phyloP scores from a whole-genome alignment of 1,140 invertebrate genomes.

The Theocolax elegans region DNA sequence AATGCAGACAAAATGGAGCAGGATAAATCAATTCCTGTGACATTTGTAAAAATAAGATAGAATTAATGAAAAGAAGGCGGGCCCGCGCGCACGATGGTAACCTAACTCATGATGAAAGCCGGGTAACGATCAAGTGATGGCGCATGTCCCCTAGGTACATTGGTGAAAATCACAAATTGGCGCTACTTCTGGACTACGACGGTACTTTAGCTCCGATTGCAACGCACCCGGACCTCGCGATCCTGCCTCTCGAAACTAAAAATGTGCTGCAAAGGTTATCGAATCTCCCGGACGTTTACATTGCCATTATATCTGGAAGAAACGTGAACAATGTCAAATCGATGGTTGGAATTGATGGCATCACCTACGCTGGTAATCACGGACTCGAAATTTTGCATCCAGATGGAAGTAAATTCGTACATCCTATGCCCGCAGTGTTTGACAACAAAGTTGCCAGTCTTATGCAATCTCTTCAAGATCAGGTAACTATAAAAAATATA shows the following conservation, averaged over 20 bases:
- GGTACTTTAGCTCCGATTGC: constrained; percentile 90
- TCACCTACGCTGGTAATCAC: constrained; percentile 92
- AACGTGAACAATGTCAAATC: constrained; percentile 89
- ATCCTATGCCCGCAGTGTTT: constrained; percentile 88
- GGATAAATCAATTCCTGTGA: no score
- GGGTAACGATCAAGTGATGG: constrained; percentile 63
- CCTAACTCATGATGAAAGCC: constrained; percentile 62
- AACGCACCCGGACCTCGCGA: constrained; percentile 88
- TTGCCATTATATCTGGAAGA: constrained; percentile 87
- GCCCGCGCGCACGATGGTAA: constrained; percentile 58
- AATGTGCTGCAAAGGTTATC: constrained; percentile 84
- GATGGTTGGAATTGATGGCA: constrained; percentile 90
- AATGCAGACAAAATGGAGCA: no score
- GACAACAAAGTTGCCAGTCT: constrained; percentile 83
- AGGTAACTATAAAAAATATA: constrained; percentile 65
- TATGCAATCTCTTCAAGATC: constrained; percentile 83
- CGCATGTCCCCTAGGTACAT: constrained; percentile 77
- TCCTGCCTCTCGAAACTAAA: constrained; percentile 85
- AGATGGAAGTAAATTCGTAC: constrained; percentile 89
- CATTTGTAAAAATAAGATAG: constrained; percentile 34
- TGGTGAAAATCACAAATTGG: constrained; percentile 85
- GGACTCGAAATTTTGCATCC: constrained; percentile 90
- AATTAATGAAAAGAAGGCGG: constrained; percentile 41
- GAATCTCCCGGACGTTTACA: constrained; percentile 89
- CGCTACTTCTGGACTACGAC: constrained; percentile 88